These are phyloP conservation scores for Ciconia maguari DNA, from an alignment of 2,113 vertebrate species.

Conservation along the genomic window DNA sequence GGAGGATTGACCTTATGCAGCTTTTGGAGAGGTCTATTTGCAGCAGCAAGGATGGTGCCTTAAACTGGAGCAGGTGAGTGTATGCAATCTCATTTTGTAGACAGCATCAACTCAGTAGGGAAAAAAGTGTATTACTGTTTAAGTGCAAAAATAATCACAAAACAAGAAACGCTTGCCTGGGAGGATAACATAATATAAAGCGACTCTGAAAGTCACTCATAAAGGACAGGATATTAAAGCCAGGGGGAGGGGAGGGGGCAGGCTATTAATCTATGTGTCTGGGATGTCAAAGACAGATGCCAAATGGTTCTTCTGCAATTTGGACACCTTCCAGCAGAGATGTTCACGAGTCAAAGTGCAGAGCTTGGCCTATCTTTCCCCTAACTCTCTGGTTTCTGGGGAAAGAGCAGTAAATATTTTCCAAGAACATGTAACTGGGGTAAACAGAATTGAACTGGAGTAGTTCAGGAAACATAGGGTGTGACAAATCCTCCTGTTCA, in stretches of 20 bases:
- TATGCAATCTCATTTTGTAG: not conserved
- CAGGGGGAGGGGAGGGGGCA: not conserved
- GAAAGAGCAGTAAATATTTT: not conserved
- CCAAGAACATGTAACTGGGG: not conserved
- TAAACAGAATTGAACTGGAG: not conserved
- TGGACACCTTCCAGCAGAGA: conserved; percentile 38
- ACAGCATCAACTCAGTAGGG: not conserved
- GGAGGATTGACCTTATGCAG: not conserved
- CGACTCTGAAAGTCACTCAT: conserved; percentile 60
- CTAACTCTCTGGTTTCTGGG: not conserved
- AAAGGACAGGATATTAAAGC: conserved; percentile 76
- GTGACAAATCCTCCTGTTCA: not conserved
- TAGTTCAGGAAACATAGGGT: not conserved
- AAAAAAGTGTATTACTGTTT: conserved; percentile 13
- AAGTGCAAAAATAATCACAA: conserved; percentile 47
- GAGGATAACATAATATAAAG: conserved; percentile 60
- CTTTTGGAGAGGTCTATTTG: not conserved
- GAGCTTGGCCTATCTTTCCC: not conserved
- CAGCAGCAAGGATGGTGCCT: not conserved
- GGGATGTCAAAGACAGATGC: conserved; percentile 47
- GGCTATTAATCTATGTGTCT: conserved; percentile 64
- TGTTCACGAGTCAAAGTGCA: not conserved
- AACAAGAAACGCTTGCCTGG: conserved; percentile 6
- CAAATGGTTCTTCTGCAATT: conserved; percentile 51
- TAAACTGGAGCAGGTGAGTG: not conserved